Conservation (phyloP, 2,888 invertebrate species). For the Agonopterix arenella region DNA sequence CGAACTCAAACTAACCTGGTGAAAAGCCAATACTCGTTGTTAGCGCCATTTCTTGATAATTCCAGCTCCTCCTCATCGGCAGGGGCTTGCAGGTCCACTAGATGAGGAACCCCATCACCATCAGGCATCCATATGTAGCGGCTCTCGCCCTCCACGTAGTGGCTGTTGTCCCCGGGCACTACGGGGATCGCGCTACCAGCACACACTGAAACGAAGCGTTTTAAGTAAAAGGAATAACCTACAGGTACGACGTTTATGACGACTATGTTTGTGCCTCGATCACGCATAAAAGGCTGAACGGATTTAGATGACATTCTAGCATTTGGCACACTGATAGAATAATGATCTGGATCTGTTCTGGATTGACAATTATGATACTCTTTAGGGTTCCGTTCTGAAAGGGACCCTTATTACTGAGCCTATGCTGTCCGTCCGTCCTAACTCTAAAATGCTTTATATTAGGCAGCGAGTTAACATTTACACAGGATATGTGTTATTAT, state of each 20-base stretch:
- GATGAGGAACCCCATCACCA: constrained; percentile 41
- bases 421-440: too few relatives aligned
- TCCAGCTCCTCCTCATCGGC: constrained; percentile 22
- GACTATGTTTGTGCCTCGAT: too few relatives aligned
- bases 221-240: not conserved
- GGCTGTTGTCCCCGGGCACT: constrained; percentile 55
- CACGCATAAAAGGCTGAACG: too few relatives aligned
- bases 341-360: too few relatives aligned
- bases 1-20: constrained; percentile 28
- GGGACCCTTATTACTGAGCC: too few relatives aligned
- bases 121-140: constrained; percentile 66
- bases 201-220: constrained; percentile 30
- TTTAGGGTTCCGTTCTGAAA: too few relatives aligned
- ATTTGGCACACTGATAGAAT: too few relatives aligned
- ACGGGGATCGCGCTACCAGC: constrained; percentile 32
- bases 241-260: not conserved
- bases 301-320: too few relatives aligned
- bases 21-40: constrained; percentile 52
- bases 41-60: constrained; percentile 38
- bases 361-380: too few relatives aligned
- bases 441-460: too few relatives aligned
- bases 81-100: constrained; percentile 48
- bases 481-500: too few relatives aligned
- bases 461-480: too few relatives aligned
- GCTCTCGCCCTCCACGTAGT: constrained; percentile 60